A percentile compares a stretch with the other conserved stretches of the same genome.
phyloP scores from a whole-genome alignment of 2,113 vertebrate genomes.

The Ovis canadensis region DNA sequence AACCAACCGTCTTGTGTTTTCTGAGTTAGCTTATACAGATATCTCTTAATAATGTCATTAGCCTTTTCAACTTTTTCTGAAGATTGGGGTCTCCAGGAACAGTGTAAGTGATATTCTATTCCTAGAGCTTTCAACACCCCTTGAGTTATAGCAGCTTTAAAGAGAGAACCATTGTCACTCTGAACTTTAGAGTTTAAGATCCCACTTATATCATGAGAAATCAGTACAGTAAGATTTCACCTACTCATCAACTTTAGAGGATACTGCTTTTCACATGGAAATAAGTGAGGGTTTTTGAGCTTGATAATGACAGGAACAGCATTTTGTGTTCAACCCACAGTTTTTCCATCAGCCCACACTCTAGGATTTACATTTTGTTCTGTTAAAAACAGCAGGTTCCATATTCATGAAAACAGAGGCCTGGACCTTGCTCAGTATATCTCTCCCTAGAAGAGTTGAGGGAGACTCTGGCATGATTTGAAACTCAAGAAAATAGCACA shows the following conservation, averaged over 20 bases:
- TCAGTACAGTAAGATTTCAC: background rate
- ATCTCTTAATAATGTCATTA: background rate
- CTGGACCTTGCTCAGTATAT: background rate
- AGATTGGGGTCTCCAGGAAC: background rate
- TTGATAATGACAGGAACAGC: background rate
- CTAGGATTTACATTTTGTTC: background rate
- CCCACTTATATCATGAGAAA: background rate
- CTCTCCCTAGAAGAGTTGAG: background rate
- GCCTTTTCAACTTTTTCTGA: background rate
- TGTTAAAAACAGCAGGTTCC: background rate
- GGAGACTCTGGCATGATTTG: background rate
- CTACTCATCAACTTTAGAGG: background rate
- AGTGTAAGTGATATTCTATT: background rate
- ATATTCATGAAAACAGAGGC: background rate
- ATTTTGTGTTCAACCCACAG: background rate
- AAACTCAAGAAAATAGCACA: background rate
- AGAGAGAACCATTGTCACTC: background rate
- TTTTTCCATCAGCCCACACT: background rate
- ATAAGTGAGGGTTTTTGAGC: background rate
- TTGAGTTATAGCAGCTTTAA: background rate
- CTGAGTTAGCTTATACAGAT: background rate
- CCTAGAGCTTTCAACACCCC: background rate
- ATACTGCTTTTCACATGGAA: background rate
- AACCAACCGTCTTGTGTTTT: background rate
- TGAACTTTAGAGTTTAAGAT: background rate